phyloP scores from a whole-genome alignment of 2,888 invertebrate genomes.

The Pristionchus entomophagus region DNA sequence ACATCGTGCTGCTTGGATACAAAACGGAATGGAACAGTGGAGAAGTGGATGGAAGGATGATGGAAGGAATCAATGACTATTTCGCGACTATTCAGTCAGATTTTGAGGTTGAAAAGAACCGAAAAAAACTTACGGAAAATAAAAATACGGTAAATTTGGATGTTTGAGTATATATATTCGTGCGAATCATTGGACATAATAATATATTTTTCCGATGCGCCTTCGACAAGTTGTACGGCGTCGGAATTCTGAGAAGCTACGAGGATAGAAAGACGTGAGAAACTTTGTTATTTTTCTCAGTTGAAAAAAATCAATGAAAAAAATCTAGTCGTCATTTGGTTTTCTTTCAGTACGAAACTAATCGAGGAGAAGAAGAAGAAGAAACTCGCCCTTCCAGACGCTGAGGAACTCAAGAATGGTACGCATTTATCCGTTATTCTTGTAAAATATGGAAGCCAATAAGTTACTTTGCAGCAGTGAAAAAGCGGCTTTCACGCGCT shows the following conservation, averaged over 20 bases:
- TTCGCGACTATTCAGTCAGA: conserved; percentile 97
- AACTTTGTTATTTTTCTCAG: not conserved
- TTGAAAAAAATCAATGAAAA: not conserved
- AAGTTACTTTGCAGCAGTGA: conserved; percentile 18
- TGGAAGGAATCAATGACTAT: conserved; percentile 83
- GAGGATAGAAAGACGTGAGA: not conserved
- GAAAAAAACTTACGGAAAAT: too few species aligned
- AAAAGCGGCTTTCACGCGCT: conserved; percentile 34
- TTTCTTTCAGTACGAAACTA: not conserved
- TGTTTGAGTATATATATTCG: too few species aligned
- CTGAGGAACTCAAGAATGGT: conserved; percentile 5
- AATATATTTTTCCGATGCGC: conserved; percentile 89
- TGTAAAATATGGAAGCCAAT: too few species aligned
- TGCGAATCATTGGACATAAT: too few species aligned
- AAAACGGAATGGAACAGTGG: conserved; percentile 90
- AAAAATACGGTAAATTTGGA: too few species aligned
- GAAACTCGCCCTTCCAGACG: not conserved
- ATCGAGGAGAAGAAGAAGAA: not conserved
- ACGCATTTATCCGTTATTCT: not conserved
- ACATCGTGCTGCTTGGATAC: conserved; percentile 93
- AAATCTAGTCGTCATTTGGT: too few species aligned
- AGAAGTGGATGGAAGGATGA: conserved; percentile 52
- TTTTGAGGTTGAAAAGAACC: too few species aligned
- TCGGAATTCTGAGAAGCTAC: conserved; percentile 86
- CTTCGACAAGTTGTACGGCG: conserved; percentile 92